phyloP scores from a whole-genome alignment of 2,113 vertebrate genomes.

The Nyctereutes procyonoides region DNA sequence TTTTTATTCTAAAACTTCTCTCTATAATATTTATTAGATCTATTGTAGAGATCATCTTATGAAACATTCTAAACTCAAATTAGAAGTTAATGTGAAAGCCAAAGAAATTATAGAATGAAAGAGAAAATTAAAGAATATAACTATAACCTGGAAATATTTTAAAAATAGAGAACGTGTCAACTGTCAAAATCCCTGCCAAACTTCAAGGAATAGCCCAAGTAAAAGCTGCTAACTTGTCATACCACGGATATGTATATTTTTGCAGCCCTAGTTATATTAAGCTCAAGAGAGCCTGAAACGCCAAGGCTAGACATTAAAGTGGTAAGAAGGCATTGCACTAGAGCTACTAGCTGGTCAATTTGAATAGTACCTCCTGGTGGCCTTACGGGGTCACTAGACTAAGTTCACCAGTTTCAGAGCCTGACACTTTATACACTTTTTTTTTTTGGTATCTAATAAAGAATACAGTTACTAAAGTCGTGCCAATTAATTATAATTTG shows the following conservation, averaged over 20 bases:
- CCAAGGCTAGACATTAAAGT: background rate
- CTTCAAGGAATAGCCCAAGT: background rate
- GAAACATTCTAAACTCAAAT: slow-evolving; percentile 53
- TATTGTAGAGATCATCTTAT: background rate
- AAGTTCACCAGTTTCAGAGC: background rate
- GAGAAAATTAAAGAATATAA: slow-evolving; percentile 46
- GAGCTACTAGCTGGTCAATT: background rate
- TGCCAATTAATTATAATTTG: background rate
- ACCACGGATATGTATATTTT: background rate
- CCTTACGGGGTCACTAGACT: background rate
- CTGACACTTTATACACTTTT: background rate
- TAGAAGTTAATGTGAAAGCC: slow-evolving; percentile 37
- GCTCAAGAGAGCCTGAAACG: background rate
- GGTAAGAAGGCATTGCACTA: background rate
- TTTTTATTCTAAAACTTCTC: slow-evolving; percentile 60
- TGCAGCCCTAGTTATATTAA: background rate
- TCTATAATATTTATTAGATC: slow-evolving; percentile 17
- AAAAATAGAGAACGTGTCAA: slow-evolving; percentile 25
- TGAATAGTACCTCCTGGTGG: background rate
- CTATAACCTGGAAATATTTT: slow-evolving; percentile 16
- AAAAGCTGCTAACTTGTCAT: background rate
- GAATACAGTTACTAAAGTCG: background rate
- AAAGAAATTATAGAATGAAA: slow-evolving; percentile 51
- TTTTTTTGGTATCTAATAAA: background rate
- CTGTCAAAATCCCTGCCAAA: background rate